phyloP scores from a whole-genome alignment of 2,888 invertebrate species.

The Lasioglossum vierecki region DNA sequence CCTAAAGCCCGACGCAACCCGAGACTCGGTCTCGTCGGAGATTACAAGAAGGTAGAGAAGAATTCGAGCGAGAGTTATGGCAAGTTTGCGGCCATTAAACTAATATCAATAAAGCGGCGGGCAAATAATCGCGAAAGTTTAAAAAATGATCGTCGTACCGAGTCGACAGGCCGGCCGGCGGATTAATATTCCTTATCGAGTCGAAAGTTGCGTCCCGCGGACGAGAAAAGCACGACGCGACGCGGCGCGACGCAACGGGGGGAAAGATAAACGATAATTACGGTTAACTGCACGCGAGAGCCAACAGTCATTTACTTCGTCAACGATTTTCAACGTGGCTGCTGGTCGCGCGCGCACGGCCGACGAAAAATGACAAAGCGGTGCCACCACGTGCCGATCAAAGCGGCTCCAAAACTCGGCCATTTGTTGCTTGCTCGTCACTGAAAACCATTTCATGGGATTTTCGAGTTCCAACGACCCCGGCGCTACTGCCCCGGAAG shows the following conservation, averaged over 20 bases:
- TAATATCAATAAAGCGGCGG: conserved; percentile 47
- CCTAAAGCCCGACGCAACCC: background rate
- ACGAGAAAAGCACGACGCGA: background rate
- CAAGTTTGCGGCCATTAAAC: conserved; percentile 43
- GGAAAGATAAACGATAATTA: conserved; percentile 57
- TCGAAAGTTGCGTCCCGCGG: conserved; percentile 31
- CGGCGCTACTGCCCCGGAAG: background rate
- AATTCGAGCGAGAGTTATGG: conserved; percentile 45
- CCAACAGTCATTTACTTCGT: conserved; percentile 41
- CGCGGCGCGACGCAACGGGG: conserved; percentile 11
- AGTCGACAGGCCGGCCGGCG: background rate
- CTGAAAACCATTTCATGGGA: background rate
- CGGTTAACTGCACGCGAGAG: conserved; percentile 40
- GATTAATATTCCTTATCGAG: conserved; percentile 55
- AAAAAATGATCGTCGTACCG: conserved; percentile 33
- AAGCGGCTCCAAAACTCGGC: conserved; percentile 1
- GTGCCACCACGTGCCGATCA: background rate
- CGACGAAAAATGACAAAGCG: background rate
- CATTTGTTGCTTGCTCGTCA: conserved; percentile 37
- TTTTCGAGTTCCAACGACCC: background rate
- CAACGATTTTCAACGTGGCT: conserved; percentile 30
- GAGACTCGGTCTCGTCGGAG: background rate
- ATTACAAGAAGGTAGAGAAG: conserved; percentile 25
- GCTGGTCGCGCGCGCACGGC: background rate
- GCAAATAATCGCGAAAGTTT: conserved; percentile 51